A percentile compares a stretch with the other conserved stretches of the same genome.
These are phyloP conservation scores for Anoncus sp. DNA, from an alignment of 2,888 invertebrate genomes.

Conservation along the genomic window DNA sequence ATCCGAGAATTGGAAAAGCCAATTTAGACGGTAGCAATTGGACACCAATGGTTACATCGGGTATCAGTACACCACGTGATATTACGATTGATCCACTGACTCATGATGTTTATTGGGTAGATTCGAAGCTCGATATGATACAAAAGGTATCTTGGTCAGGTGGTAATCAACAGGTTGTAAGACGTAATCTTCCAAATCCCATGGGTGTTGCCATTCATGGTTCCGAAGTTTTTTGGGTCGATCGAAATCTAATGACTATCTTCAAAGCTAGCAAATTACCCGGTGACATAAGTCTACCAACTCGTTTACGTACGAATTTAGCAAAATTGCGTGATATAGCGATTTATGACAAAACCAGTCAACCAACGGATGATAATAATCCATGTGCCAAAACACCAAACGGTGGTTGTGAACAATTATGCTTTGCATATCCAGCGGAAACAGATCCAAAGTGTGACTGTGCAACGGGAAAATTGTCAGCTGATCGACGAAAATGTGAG, in stretches of 20 bases:
- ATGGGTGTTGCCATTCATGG: slow-evolving; percentile 96
- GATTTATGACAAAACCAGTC: slow-evolving; percentile 95
- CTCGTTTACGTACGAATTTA: slow-evolving; percentile 91
- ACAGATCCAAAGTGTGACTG: slow-evolving; percentile 93
- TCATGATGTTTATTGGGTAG: slow-evolving; percentile 99
- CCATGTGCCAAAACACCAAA: slow-evolving; percentile 91
- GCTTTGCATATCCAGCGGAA: slow-evolving; percentile 95
- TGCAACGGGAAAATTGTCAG: slow-evolving; percentile 91
- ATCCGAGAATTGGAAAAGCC: slow-evolving; percentile 96
- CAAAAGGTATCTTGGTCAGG: slow-evolving; percentile 95
- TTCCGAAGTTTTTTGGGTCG: slow-evolving; percentile 96
- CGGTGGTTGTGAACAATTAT: slow-evolving; percentile 96
- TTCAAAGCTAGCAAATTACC: slow-evolving; percentile 92
- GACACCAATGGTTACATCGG: slow-evolving; percentile 93
- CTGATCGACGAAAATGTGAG: slow-evolving; percentile 90
- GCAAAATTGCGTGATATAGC: slow-evolving; percentile 95
- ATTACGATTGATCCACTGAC: slow-evolving; percentile 96
- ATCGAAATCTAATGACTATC: slow-evolving; percentile 94
- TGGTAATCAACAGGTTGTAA: slow-evolving; percentile 91
- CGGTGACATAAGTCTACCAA: slow-evolving; percentile 89
- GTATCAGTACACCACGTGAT: slow-evolving; percentile 96
- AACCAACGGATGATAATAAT: slow-evolving; percentile 92
- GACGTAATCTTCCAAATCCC: slow-evolving; percentile 95
- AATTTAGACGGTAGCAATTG: slow-evolving; percentile 95
- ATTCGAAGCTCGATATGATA: slow-evolving; percentile 96